Evolutionary conservation across 2,797 vertebrate species (phyloP).

Genomic region (Acanthis flammea): DNA sequence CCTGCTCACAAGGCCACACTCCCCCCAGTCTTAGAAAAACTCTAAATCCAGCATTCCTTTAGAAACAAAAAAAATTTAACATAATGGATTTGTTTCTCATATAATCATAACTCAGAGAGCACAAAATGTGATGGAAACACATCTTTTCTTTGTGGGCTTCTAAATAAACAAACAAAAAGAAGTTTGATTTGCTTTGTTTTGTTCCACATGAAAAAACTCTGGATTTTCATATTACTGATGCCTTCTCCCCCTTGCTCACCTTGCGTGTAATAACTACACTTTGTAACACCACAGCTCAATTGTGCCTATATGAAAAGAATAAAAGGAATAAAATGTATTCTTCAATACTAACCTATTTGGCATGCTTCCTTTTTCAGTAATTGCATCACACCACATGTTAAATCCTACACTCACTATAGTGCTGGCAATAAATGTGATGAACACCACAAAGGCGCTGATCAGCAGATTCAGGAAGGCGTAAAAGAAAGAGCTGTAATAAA

Average conservation of each 20-base stretch:
- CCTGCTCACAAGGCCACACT: background rate
- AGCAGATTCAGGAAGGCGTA: conserved; percentile 93
- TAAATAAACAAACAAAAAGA: background rate
- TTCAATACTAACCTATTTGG: conserved; percentile 84
- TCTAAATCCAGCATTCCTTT: background rate
- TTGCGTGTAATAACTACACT: background rate
- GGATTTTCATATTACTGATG: background rate
- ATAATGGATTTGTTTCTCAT: background rate
- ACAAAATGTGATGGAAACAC: fast-evolving
- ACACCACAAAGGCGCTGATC: conserved; percentile 89
- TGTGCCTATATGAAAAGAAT: background rate
- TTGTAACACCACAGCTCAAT: background rate
- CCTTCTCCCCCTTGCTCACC: background rate
- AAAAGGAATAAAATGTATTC: background rate
- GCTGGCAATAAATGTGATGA: conserved; percentile 92
- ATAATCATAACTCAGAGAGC: no score
- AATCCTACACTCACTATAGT: conserved; percentile 96
- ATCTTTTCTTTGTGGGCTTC: background rate
- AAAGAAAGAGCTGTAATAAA: conserved; percentile 88
- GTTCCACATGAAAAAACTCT: background rate
- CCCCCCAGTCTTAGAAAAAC: background rate
- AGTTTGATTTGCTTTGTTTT: background rate
- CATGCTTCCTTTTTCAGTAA: conserved; percentile 89
- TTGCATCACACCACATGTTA: conserved; percentile 93
- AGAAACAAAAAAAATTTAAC: background rate